Conservation (phyloP, 2,797 vertebrate species). For the Muscicapa striata region DNA sequence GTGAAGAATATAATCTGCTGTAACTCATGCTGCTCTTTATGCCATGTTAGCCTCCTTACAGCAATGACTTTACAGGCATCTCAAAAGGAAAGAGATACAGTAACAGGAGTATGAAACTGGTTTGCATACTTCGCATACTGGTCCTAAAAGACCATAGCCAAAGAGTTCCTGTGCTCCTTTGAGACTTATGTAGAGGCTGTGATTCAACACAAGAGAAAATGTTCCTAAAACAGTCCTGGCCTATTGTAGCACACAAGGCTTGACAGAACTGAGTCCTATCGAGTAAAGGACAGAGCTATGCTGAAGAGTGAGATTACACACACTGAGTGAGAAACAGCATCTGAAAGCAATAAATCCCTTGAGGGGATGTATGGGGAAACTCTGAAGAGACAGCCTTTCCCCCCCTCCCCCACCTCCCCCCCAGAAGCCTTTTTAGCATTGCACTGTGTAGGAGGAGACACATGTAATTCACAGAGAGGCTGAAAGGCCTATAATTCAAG, state of each 20-base stretch:
- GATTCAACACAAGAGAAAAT: background rate
- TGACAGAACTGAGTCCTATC: background rate
- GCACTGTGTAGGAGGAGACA: background rate
- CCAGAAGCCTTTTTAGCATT: background rate
- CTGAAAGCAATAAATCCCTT: background rate
- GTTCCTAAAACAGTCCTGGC: background rate
- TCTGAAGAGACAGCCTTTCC: background rate
- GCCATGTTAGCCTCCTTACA: background rate
- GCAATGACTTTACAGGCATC: background rate
- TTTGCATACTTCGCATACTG: background rate
- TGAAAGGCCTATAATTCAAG: background rate
- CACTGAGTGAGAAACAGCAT: background rate
- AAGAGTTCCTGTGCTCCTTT: background rate
- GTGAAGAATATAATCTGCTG: background rate
- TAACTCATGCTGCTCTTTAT: slow-evolving; percentile 27
- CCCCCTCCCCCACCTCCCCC: background rate
- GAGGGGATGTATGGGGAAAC: background rate
- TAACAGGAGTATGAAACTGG: background rate
- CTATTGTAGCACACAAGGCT: background rate
- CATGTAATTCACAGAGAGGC: background rate
- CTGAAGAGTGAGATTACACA: background rate
- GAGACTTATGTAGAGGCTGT: background rate
- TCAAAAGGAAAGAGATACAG: background rate
- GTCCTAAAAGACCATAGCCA: background rate
- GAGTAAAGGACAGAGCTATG: background rate